A percentile compares a stretch with the other conserved stretches of the same genome.
Conservation (phyloP, 2,888 invertebrate genomes). For the Tyria jacobaeae region DNA sequence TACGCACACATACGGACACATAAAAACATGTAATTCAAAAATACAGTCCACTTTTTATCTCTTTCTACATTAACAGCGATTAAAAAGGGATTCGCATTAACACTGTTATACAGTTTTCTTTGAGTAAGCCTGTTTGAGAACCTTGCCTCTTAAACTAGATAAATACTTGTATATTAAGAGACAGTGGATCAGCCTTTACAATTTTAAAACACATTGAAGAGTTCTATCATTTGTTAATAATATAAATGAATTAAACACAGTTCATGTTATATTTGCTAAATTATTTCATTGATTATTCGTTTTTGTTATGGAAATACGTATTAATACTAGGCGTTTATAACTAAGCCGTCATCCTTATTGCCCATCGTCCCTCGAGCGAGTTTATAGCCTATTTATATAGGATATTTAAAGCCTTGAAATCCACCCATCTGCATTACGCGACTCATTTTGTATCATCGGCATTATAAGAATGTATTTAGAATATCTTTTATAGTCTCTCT, state of each 20-base stretch:
- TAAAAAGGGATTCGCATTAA: too few species aligned
- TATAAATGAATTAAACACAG: too few species aligned
- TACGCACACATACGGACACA: too few species aligned
- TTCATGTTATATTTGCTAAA: neutral
- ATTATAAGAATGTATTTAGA: conserved; percentile 28
- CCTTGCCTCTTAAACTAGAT: too few species aligned
- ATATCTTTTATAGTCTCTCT: conserved; percentile 36
- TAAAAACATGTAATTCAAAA: too few species aligned
- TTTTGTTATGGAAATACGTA: conserved; percentile 21
- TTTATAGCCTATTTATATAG: conserved; percentile 28
- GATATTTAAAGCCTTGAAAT: conserved; percentile 40
- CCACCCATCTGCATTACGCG: conserved; percentile 41
- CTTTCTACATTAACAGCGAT: too few species aligned
- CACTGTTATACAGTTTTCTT: too few species aligned
- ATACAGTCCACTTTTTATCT: too few species aligned
- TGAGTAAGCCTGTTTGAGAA: too few species aligned
- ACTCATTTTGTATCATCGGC: conserved; percentile 41
- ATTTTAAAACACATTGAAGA: neutral
- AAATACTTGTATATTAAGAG: too few species aligned
- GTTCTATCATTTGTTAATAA: neutral
- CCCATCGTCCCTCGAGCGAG: conserved; percentile 24
- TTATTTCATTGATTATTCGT: conserved; percentile 11
- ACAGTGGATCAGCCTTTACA: too few species aligned
- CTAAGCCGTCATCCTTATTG: conserved; percentile 33
- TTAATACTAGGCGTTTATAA: conserved; percentile 31